Evolutionary conservation across 2,113 vertebrate species (phyloP).

Genomic region (Sterrhoptilus dennistouni): DNA sequence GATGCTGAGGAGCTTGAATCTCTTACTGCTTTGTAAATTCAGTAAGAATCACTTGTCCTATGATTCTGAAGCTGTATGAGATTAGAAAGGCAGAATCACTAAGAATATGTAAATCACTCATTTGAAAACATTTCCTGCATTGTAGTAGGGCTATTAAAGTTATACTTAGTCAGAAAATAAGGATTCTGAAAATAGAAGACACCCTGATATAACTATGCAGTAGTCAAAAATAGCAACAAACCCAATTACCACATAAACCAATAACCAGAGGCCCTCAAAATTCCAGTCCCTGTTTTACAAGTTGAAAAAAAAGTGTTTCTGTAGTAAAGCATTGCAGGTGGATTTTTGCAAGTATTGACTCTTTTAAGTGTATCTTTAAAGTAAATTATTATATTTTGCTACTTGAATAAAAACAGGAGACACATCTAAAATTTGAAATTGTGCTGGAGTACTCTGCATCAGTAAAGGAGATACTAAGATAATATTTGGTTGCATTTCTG

Average conservation of each 20-base stretch:
- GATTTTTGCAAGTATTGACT: neutral
- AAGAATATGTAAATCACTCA: neutral
- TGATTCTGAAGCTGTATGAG: neutral
- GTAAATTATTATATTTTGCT: neutral
- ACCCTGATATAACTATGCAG: neutral
- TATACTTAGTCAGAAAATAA: neutral
- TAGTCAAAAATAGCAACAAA: neutral
- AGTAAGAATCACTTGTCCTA: neutral
- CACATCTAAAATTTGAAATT: neutral
- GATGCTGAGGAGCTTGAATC: neutral
- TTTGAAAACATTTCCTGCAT: neutral
- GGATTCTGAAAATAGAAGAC: neutral
- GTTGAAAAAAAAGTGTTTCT: neutral
- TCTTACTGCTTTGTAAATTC: neutral
- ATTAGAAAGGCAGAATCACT: neutral
- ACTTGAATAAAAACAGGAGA: neutral
- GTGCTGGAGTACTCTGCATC: neutral
- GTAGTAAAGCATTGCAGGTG: neutral
- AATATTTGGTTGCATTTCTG: constrained; percentile 15
- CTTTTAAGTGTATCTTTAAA: neutral
- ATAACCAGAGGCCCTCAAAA: neutral
- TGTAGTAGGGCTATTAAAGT: neutral
- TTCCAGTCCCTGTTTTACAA: neutral
- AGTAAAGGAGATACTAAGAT: neutral
- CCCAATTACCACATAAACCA: neutral